Evolutionary conservation across 2,797 vertebrate genomes (phyloP), one percentile per base, ranked within the genome.

Genomic region (Syncerus caffer): DNA sequence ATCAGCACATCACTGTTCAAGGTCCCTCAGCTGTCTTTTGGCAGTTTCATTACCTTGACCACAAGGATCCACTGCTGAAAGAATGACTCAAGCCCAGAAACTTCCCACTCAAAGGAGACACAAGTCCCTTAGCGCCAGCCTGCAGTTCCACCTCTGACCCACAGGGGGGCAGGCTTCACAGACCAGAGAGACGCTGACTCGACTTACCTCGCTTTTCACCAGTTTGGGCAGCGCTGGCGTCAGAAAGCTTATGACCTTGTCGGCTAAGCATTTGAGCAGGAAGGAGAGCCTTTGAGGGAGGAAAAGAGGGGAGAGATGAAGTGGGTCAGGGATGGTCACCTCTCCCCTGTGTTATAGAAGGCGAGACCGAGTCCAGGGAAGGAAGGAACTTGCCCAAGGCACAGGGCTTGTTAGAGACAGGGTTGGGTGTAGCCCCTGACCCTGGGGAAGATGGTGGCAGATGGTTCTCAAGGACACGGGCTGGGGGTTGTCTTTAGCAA

Each of bases 201-300:
- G 57, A 71, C 98, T 98, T 42, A 98, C 98, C 58, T 98, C 17
- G 2, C 2, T 96, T 95, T 95, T 95, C 42, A 98, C 95, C 90
- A 98, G 51, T 17, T 89, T 7, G 29, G 98, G 98, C 76, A 98
- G 88, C 4, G 97, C 50, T 95, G 98, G 97, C n/a, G 82, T 6
- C 50, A 98, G 96, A 62, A 93, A 29, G 23, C 17, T 85, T 47
- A 58, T 97, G 64, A 98, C 55, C 1, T 45, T 92, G 23, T 98
- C 12, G 5, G 96, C 94, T 58, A 98, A 67, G 25, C 78, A 3
- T 45, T 91, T 98, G 95, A 93, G 47, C 91, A 92, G 2, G 85
- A 98, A 92, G 87, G 98, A 98, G 67, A 97, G 8, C 55, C 96
- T 98, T 96, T 4, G 55, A 1, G 42, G 87, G 67, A 76, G 83